phyloP scores from a whole-genome alignment of 2,888 invertebrate genomes.

The Acanthopleura granulata region DNA sequence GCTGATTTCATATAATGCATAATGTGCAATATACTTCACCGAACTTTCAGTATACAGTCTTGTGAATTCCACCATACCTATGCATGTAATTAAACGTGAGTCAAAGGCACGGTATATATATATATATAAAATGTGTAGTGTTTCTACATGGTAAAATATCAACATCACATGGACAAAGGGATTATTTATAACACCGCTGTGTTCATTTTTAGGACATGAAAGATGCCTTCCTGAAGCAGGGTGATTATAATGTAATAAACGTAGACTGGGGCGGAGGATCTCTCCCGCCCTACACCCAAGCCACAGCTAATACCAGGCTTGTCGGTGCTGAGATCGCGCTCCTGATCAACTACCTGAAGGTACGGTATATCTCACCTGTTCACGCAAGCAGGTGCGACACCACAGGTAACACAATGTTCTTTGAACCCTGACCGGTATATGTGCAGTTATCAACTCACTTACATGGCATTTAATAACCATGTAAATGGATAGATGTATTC shows the following conservation, averaged over 20 bases:
- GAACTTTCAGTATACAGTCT: too few relatives aligned
- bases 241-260: slow-evolving; percentile 57
- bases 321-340: slow-evolving; percentile 68
- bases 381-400: background rate
- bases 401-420: too few relatives aligned
- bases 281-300: slow-evolving; percentile 63
- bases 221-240: slow-evolving; percentile 48
- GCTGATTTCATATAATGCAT: too few relatives aligned
- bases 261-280: slow-evolving; percentile 61
- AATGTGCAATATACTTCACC: too few relatives aligned
- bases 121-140: too few relatives aligned
- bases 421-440: background rate
- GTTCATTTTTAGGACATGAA: slow-evolving; percentile 49
- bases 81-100: too few relatives aligned
- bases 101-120: too few relatives aligned
- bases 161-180: too few relatives aligned
- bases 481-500: background rate
- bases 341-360: slow-evolving; percentile 51
- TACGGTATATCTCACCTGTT: too few relatives aligned
- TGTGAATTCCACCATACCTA: too few relatives aligned
- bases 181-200: too few relatives aligned
- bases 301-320: slow-evolving; percentile 68
- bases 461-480: background rate
- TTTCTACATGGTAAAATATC: too few relatives aligned
- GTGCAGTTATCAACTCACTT: background rate